Evolutionary conservation across 2,888 invertebrate genomes (phyloP), one percentile per base, ranked within the genome.

Genomic region (Trachelus stipa): DNA sequence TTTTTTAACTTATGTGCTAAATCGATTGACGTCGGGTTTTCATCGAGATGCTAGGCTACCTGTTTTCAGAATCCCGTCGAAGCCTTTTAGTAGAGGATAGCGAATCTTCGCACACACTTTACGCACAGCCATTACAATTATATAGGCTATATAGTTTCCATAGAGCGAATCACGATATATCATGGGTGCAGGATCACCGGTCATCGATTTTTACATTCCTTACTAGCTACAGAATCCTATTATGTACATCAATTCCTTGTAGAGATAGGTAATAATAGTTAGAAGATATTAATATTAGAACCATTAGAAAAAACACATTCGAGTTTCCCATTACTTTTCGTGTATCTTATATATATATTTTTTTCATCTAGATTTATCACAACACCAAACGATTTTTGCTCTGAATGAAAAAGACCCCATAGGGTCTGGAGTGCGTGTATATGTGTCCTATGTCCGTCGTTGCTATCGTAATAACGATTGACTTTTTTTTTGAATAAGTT

Each of bases 221-320:
- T 75, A 56, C 31, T 40, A 30, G 34, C 68, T 68, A 34, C 56
- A 11, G 23, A 82, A 76, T 83, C 75, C 85, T 84, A 83, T 82
- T 88, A 89, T 88, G 81, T 89, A 89, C 89, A 89, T 89, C 89
- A 89, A 89, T 89, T 89, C 89, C 89, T 89, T 88, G 85, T 85
- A 87, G 86, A 88, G 86, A 87, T 87, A 87, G 85, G 86, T 85
- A 82, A 77, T 76, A 81, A 68, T 81, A 78, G 80, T 81, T 84
- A 77, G 80, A 81, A 81, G 83, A 82, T 83, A 82, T 79, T 73
- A 73, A 81, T 79, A 76, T 79, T 80, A 79, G 83, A 84, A 79
- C 77, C 77, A 76, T 73, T 79, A 23, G 56, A 69, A 69, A 34
- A 69, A 68, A 34, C 75, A 80, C 71, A 77, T 71, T 33, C 71